phyloP scores from a whole-genome alignment of 1,140 invertebrate genomes.

The Hyposmocoma kahamanoa region DNA sequence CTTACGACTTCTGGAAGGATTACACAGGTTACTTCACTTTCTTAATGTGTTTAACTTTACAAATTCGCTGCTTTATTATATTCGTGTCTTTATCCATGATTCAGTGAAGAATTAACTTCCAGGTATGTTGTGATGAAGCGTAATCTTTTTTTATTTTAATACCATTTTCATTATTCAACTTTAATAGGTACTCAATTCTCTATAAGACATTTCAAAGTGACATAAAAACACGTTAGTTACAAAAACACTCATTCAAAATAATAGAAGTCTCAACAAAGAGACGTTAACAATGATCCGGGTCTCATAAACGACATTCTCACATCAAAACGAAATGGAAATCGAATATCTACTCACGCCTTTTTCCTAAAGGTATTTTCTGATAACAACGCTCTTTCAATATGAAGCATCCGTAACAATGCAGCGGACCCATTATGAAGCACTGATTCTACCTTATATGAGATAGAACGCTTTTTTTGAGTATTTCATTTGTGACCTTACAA shows the following conservation, averaged over 20 bases:
- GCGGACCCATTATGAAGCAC: slow-evolving; percentile 55
- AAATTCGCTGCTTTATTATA: no score
- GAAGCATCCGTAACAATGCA: slow-evolving; percentile 44
- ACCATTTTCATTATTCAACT: no score
- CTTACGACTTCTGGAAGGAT: background rate
- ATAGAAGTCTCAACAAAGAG: slow-evolving; percentile 29
- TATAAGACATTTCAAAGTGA: no score
- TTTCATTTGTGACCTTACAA: slow-evolving; percentile 27
- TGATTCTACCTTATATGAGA: slow-evolving; percentile 36
- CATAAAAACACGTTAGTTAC: slow-evolving; percentile 1
- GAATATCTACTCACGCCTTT: slow-evolving; percentile 27
- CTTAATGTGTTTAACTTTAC: background rate
- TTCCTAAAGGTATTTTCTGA: slow-evolving; percentile 49
- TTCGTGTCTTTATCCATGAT: no score
- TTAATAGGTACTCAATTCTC: no score
- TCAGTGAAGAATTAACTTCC: no score
- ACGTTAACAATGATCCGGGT: slow-evolving; percentile 26
- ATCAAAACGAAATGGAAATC: slow-evolving; percentile 25
- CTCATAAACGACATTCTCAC: slow-evolving; percentile 12
- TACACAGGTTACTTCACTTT: background rate
- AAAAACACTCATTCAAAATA: no score
- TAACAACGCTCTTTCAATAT: slow-evolving; percentile 36
- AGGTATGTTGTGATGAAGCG: no score
- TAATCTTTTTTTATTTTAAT: no score
- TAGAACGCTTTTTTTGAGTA: slow-evolving; percentile 23